These are phyloP conservation scores for Panagrolaimus sp. DNA, from an alignment of 1,140 invertebrate genomes.

Conservation along the genomic window DNA sequence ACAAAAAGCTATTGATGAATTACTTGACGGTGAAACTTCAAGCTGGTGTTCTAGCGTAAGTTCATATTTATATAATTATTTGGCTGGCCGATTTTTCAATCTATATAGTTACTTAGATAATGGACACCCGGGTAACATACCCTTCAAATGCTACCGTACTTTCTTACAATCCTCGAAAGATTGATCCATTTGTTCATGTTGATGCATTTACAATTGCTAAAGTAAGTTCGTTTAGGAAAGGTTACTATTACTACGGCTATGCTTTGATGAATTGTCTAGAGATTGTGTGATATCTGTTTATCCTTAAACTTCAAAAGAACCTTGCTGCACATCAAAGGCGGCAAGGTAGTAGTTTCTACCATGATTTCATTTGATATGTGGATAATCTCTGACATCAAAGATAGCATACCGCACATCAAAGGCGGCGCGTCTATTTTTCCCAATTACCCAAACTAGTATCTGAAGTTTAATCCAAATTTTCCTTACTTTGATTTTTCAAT, in stretches of 20 bases:
- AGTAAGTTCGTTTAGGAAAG: slow-evolving; percentile 21
- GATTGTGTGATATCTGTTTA: no score
- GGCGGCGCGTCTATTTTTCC: no score
- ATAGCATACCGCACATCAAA: no score
- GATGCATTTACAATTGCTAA: slow-evolving; percentile 45
- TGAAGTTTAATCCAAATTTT: no score
- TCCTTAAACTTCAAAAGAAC: no score
- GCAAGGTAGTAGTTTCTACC: no score
- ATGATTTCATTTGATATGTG: no score
- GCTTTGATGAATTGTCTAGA: no score
- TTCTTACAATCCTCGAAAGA: slow-evolving; percentile 32
- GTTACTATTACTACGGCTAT: no score
- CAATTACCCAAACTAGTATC: no score
- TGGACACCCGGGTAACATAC: not conserved
- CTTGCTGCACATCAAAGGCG: no score
- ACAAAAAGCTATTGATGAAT: slow-evolving; percentile 39
- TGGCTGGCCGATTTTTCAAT: slow-evolving; percentile 1
- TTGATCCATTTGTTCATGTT: slow-evolving; percentile 32
- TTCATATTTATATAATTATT: not conserved
- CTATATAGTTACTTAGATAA: slow-evolving; percentile 12
- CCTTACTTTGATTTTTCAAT: not conserved
- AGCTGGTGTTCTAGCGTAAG: slow-evolving; percentile 41
- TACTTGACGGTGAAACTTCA: slow-evolving; percentile 37
- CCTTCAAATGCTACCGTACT: slow-evolving; percentile 25
- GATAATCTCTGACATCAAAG: no score